These are phyloP conservation scores for Anniella stebbinsi DNA, from an alignment of 2,797 vertebrate species.

Conservation along the genomic window DNA sequence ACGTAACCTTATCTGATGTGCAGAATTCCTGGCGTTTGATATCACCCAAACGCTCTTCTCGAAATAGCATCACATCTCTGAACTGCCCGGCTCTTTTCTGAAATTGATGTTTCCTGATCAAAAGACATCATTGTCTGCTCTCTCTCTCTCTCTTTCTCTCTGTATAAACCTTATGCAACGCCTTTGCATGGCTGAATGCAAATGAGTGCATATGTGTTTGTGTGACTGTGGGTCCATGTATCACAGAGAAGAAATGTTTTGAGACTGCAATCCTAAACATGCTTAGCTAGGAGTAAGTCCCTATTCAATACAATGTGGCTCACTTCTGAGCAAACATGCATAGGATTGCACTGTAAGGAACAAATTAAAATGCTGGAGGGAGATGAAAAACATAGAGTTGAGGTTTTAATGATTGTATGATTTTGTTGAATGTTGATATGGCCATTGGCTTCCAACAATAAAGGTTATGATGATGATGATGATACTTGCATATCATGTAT, in stretches of 20 bases:
- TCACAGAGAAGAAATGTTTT: background rate
- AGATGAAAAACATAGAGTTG: background rate
- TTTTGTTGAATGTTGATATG: too few species aligned
- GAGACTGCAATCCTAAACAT: background rate
- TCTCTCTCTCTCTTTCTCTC: background rate
- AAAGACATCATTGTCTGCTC: background rate
- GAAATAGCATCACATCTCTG: background rate
- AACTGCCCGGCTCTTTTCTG: background rate
- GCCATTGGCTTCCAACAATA: too few species aligned
- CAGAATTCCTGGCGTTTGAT: background rate
- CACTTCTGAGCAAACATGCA: background rate
- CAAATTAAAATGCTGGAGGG: background rate
- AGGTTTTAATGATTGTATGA: too few species aligned
- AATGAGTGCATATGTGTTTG: background rate
- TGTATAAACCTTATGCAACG: background rate
- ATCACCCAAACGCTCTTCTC: background rate
- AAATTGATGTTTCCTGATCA: background rate
- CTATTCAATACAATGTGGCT: too few species aligned
- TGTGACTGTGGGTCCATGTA: too few species aligned
- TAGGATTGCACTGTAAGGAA: background rate
- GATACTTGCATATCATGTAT: too few species aligned
- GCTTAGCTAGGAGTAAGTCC: too few species aligned
- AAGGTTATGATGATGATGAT: too few species aligned
- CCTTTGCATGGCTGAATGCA: too few species aligned
- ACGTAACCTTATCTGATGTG: background rate